Conservation (phyloP, 64 coral and sea anemone genomes). For the Platygyra sinensis region DNA sequence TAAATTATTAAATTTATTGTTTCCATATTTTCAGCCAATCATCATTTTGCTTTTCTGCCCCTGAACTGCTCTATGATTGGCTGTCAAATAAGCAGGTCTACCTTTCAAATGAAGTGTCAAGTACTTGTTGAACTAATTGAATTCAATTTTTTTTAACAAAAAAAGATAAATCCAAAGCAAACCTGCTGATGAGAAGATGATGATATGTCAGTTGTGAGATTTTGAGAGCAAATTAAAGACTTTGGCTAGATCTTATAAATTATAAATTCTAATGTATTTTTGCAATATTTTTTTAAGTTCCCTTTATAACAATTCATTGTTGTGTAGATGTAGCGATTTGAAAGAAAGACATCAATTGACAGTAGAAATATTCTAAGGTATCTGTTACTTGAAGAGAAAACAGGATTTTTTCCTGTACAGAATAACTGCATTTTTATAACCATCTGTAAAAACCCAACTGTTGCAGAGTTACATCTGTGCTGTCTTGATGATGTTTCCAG, state of each 20-base stretch:
- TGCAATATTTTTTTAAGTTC: too few species aligned
- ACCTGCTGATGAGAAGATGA: too few species aligned
- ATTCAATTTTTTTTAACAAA: too few species aligned
- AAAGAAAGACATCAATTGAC: too few species aligned
- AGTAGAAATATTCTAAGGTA: background rate
- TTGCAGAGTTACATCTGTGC: background rate
- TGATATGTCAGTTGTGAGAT: too few species aligned
- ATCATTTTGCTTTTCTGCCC: background rate
- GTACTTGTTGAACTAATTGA: too few species aligned
- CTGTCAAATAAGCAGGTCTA: background rate
- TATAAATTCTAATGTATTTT: too few species aligned
- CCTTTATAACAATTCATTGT: too few species aligned
- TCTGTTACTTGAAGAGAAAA: background rate
- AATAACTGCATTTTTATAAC: background rate
- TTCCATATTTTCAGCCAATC: conserved; percentile 26
- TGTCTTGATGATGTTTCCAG: background rate
- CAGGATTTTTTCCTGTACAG: background rate
- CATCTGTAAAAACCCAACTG: background rate
- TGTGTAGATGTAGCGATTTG: too few species aligned
- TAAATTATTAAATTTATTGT: conserved; percentile 43
- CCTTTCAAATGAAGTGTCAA: background rate
- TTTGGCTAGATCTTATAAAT: too few species aligned
- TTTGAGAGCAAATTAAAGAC: too few species aligned
- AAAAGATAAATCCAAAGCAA: too few species aligned
- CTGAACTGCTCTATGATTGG: background rate